Evolutionary conservation across 92 coral and sea anemone species (phyloP).

Genomic region (Porites cylindrica): DNA sequence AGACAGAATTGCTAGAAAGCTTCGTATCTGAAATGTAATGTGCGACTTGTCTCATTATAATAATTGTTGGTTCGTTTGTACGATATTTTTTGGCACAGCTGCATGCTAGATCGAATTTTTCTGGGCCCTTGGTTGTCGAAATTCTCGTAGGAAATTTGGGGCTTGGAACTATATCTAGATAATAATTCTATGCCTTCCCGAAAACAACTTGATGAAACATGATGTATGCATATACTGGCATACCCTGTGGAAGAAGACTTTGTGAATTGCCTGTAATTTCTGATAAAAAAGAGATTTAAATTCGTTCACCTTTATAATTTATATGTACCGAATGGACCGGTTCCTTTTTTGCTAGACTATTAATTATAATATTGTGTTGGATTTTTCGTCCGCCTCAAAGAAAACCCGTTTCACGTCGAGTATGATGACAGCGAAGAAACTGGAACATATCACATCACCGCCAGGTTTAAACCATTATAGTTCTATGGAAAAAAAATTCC

Average conservation of each 20-base stretch:
- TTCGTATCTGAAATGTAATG: neutral
- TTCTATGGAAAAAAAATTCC: neutral
- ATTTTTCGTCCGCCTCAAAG: too few relatives aligned
- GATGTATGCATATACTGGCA: too few relatives aligned
- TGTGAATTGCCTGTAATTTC: neutral
- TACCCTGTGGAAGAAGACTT: too few relatives aligned
- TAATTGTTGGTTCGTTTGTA: neutral
- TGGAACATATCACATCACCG: neutral
- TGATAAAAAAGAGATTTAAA: neutral
- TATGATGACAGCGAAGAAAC: neutral
- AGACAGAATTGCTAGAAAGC: too few relatives aligned
- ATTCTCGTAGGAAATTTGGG: too few relatives aligned
- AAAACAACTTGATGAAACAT: too few relatives aligned
- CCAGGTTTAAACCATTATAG: neutral
- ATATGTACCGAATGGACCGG: neutral
- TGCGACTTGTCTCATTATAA: neutral
- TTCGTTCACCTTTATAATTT: neutral
- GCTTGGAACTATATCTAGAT: too few relatives aligned
- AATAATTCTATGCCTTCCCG: too few relatives aligned
- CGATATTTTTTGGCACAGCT: neutral
- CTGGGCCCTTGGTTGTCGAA: neutral
- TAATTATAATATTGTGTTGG: too few relatives aligned
- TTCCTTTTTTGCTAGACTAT: too few relatives aligned
- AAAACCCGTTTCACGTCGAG: neutral
- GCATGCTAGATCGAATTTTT: neutral